A percentile compares a stretch with the other conserved stretches of the same genome.
Evolutionary conservation across 2,797 vertebrate genomes (phyloP).

Genomic region (Ctenosaura bakeri): DNA sequence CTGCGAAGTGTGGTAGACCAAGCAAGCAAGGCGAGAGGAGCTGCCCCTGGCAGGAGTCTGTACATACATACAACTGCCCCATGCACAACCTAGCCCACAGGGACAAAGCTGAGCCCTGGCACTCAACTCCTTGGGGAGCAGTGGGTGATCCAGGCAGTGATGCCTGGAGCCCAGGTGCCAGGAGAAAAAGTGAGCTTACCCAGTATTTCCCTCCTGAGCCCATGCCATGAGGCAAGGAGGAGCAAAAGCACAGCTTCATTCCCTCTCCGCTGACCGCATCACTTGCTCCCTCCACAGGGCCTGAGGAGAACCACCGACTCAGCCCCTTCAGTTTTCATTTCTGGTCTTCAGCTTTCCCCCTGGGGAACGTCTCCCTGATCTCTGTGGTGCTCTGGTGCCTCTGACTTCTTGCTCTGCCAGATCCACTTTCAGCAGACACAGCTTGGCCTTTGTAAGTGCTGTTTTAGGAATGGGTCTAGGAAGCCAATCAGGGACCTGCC

Average conservation of each 20-base stretch:
- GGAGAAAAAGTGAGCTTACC: neutral
- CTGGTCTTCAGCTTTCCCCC: neutral
- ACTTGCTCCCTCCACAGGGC: neutral
- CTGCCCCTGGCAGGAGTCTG: neutral
- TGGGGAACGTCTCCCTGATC: neutral
- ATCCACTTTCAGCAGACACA: neutral
- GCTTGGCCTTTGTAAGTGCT: neutral
- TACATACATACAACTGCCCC: conserved; percentile 28
- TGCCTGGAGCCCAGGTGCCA: neutral
- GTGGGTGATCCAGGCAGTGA: neutral
- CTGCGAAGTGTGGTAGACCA: conserved; percentile 94
- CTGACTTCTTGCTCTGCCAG: neutral
- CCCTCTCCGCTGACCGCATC: neutral
- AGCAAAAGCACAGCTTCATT: conserved; percentile 10
- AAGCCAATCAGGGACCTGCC: neutral
- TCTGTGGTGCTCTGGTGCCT: neutral
- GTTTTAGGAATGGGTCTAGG: neutral
- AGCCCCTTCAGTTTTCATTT: neutral
- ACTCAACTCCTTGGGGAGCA: neutral
- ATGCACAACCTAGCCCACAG: neutral
- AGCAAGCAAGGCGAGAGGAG: neutral
- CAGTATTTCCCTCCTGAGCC: neutral
- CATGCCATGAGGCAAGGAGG: neutral
- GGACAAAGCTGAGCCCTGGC: neutral
- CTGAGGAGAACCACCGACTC: neutral